Evolutionary conservation across 2,113 vertebrate genomes (phyloP).

Genomic region (Macrotis lagotis): DNA sequence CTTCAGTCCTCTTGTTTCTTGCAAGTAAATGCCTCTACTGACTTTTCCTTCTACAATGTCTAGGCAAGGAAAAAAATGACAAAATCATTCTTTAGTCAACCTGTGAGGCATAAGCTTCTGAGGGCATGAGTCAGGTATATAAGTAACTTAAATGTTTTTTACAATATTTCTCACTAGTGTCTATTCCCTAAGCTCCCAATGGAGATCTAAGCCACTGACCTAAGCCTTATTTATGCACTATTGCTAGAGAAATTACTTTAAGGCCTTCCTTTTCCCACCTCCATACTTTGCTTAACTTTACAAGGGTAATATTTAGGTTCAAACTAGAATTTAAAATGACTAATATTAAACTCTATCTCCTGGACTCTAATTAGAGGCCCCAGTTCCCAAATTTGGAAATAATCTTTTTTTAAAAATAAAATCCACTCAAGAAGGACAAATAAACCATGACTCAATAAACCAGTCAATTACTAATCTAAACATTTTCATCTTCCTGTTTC

Average conservation of each 20-base stretch:
- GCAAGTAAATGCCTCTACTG: constrained; percentile 92
- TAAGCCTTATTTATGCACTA: rapidly evolving
- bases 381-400: background rate
- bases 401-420: no score
- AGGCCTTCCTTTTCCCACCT: background rate
- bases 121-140: rapidly evolving
- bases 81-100: background rate
- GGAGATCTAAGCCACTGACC: rapidly evolving
- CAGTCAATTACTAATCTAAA: background rate
- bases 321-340: rapidly evolving
- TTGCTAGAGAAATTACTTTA: background rate
- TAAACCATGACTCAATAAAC: background rate
- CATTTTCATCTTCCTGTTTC: background rate
- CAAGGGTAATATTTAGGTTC: background rate
- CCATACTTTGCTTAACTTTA: background rate
- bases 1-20: constrained; percentile 87
- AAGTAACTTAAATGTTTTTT: background rate
- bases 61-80: constrained; percentile 72
- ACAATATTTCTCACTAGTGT: rapidly evolving
- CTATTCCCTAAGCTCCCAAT: background rate
- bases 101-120: rapidly evolving
- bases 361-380: background rate
- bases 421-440: background rate
- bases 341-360: rapidly evolving
- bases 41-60: constrained; percentile 97